Evolutionary conservation across 2,888 invertebrate species (phyloP), one percentile per base, ranked within the genome.

Genomic region (Lepidocyrtoides sp.): DNA sequence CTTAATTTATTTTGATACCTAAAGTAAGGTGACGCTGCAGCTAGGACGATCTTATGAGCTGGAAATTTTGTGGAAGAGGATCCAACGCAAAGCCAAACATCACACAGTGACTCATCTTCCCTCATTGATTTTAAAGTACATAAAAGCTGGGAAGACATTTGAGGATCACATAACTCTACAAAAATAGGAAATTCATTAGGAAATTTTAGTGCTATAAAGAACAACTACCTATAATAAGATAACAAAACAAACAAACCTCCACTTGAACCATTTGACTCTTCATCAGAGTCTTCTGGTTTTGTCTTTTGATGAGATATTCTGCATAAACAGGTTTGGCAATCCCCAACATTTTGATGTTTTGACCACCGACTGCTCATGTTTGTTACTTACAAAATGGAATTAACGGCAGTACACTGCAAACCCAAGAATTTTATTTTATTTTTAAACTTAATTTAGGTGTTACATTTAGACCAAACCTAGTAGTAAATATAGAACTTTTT

Each of bases 1-100:
- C n/a, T n/a, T n/a, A n/a, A n/a, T n/a, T n/a, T n/a, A n/a, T n/a
- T n/a, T n/a, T n/a, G 94, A n/a, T 90, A 94, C 94, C 94, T 95
- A 92, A 96, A 96, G 93, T 95, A 96, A 14, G 95, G 95, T 91
- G 95, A 95, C 3, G 95, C 95, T 17, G 95, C 95, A 77, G 95
- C 95, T 4, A 96, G 94, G 1, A 96, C 95, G 41, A 95, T 94
- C 92, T 95, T 95, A 92, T 96, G 96, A 41, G 95, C 95, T 83
- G 93, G 93, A 85, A 93, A 93, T 57, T 91, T 92, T 8, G 92
- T 93, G 8, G 91, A 83, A 44, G 94, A 91, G n/a, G 91, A 91
- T 17, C 93, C 93, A 57, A 94, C 93, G 66, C 92, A 92, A 12
- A 94, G 91, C 63, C 79, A 91, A 36, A 94, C 94, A 91, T 94